Evolutionary conservation across 2,797 vertebrate species (phyloP), one percentile per base, ranked within the genome.

Genomic region (Enteromius paludinosus): DNA sequence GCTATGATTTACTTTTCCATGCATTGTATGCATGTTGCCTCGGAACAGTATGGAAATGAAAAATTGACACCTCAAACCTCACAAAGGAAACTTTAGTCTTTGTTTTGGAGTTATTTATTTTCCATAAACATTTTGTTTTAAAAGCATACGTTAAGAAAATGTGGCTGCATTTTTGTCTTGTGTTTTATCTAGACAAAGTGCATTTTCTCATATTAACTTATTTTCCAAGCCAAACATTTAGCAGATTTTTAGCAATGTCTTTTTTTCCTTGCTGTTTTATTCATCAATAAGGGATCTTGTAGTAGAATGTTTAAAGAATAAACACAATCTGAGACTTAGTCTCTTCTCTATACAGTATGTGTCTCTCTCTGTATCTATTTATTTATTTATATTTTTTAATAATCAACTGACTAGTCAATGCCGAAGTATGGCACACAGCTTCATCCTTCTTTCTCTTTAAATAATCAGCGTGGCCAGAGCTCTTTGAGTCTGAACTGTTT

Each of bases 261-360:
- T 30, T 61, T 30, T 64, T 54, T 61, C 4, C 59, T 56, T 62
- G 43, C 2, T 35, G 15, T 73, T 41, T 66, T 78, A 70, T 79
- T 33, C 17, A 23, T 68, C 2, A 33, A 9, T 77, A 72, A 78
- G 23, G 23, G 35, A 28, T 72, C 8, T 62, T 78, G 47, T 73
- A 78, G 18, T 78, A 59, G 17, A 41, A 79, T 70, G 52, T 65
- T 72, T 76, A 41, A 68, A 74, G 2, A 85, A 52, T 83, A 80
- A 80, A 76, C 12, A 0, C 17, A 54, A 7, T n/a, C 3, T 65
- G 10, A n/a, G 62, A 33, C 52, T 52, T 41, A 5, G 0, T 47
- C 62, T 45, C 52, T 23, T 47, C 62, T 45, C 52, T 23, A 23
- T 56, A 11, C 9, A 56, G n/a, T 11, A 11, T n/a, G 25, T 25